Evolutionary conservation across 53 echinoderm and acorn worm species (phyloP).

Genomic region (Antedon mediterranea): DNA sequence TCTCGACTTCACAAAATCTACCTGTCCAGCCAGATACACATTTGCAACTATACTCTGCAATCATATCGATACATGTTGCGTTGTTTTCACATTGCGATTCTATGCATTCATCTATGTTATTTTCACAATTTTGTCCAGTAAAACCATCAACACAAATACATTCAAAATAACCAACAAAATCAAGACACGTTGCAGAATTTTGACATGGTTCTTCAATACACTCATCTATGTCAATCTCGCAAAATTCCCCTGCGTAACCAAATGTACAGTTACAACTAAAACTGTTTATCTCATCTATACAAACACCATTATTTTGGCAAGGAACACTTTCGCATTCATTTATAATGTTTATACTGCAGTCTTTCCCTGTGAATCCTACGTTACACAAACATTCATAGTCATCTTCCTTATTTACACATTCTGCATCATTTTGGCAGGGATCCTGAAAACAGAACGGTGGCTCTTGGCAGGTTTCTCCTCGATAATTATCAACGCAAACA

Average conservation of each 20-base stretch:
- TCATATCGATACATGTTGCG: slow-evolving; percentile 10
- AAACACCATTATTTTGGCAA: slow-evolving; percentile 2
- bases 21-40: slow-evolving; percentile 30
- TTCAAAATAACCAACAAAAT: slow-evolving; percentile 11
- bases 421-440: background rate
- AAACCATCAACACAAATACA: slow-evolving; percentile 15
- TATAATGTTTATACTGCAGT: slow-evolving; percentile 9
- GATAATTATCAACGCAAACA: background rate
- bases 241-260: slow-evolving; percentile 6
- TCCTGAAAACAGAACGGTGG: background rate
- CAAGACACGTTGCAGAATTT: slow-evolving; percentile 16
- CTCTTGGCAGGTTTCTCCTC: background rate
- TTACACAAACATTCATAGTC: slow-evolving; percentile 18
- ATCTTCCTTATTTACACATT: background rate
- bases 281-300: slow-evolving; percentile 1
- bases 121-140: slow-evolving; percentile 10
- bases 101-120: slow-evolving; percentile 21
- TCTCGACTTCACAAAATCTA: slow-evolving; percentile 8
- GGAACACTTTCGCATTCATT: slow-evolving; percentile 7
- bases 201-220: slow-evolving; percentile 9
- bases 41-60: slow-evolving; percentile 13
- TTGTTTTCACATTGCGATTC: slow-evolving; percentile 17
- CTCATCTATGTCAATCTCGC: slow-evolving; percentile 9
- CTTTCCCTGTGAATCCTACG: slow-evolving; percentile 10
- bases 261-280: background rate